Base-by-base conservation (phyloP, 2,797 vertebrate species). In the Otolemur crassicaudatus region DNA sequence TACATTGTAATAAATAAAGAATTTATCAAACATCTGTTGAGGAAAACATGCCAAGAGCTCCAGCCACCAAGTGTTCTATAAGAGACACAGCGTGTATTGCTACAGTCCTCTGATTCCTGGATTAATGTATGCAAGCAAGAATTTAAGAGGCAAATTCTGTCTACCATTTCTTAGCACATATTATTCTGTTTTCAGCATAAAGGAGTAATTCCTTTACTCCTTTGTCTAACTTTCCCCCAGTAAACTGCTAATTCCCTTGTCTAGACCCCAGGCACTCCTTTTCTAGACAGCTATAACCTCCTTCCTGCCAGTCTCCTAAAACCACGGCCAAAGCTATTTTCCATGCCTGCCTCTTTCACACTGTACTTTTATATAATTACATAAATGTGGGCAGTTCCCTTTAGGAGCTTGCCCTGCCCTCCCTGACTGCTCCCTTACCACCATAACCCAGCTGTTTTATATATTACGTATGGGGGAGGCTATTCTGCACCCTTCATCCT, bases 141-240 rank as follows among this genome's bases (percentile, higher is more conserved):
- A 85, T 73, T 89, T 90, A 73, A 82, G 77, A 93, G 40, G 63
- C 91, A 92, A 75, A 91, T 88, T 92, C 75, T 79, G 53, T 72
- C 70, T 96, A 37, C 25, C 34, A 4, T 87, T 75, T 73, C 79
- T 95, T 87, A 87, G 67, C 72, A 88, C 56, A 65, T 27, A 12
- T 70, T 49, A 72, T 43, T 85, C 60, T 94, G 22, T 63, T 67
- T 87, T 65, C 37, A 91, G 12, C n/a, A 53, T 13, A 76, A 58
- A 92, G 7, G 40, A 43, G 40, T 53, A 82, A 90, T 85, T 94
- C 65, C 27, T 90, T 94, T 77, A 80, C 72, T 11, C 93, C 82
- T 91, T 89, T 90, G 37, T 87, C 89, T 91, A 73, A 89, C 43
- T 92, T 92, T 94, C 58, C 46, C 88, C 16, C 4, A 90, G 76